These are phyloP conservation scores for Aethina tumida DNA, from an alignment of 1,140 invertebrate genomes.

Conservation along the genomic window DNA sequence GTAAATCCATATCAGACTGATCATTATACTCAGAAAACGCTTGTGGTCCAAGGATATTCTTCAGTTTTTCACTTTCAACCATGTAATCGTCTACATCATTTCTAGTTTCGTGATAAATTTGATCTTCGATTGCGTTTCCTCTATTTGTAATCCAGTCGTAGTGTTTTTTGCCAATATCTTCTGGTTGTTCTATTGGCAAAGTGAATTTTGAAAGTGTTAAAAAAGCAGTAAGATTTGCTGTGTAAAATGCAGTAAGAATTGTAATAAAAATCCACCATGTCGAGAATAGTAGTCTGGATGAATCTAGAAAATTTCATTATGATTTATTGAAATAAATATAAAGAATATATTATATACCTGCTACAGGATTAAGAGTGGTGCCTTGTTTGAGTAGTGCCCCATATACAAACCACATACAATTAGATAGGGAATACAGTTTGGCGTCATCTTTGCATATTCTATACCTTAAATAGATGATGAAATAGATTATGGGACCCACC, in stretches of 20 bases:
- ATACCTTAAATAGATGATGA: conserved; percentile 53
- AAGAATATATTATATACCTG: conserved; percentile 44
- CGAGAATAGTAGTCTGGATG: conserved; percentile 70
- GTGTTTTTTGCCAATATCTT: conserved; percentile 56
- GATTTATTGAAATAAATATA: conserved; percentile 1
- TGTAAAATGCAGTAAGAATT: conserved; percentile 82
- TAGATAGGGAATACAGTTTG: conserved; percentile 39
- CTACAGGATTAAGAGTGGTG: conserved; percentile 61
- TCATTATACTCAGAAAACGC: neutral
- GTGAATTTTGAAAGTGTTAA: conserved; percentile 75
- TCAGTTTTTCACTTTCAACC: no score
- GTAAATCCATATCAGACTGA: conserved; percentile 18
- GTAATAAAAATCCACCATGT: conserved; percentile 89
- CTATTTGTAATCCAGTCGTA: conserved; percentile 57
- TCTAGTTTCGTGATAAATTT: conserved; percentile 2
- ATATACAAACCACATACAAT: conserved; percentile 79
- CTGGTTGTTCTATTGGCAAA: conserved; percentile 56
- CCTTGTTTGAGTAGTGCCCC: conserved; percentile 82
- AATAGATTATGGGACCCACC: conserved; percentile 70
- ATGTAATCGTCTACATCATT: no score
- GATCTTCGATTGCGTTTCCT: conserved; percentile 52
- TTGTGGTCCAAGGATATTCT: neutral
- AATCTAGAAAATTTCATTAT: conserved; percentile 47
- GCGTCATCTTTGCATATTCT: conserved; percentile 38
- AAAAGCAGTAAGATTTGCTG: conserved; percentile 82